Evolutionary conservation across 2,797 vertebrate genomes (phyloP).

Genomic region (Neostethus bicornis): DNA sequence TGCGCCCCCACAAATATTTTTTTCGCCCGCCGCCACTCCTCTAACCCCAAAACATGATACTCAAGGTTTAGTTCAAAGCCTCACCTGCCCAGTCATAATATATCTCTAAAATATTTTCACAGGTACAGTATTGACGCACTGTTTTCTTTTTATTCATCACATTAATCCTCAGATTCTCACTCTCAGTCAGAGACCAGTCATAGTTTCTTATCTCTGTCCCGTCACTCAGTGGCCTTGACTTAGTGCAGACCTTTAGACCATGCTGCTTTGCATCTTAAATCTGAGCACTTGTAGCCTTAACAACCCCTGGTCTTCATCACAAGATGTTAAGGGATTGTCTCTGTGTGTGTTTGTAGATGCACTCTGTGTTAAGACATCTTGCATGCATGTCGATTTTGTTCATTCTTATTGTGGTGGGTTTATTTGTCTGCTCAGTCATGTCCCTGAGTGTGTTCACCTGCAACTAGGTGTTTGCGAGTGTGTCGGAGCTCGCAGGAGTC

Average conservation of each 20-base stretch:
- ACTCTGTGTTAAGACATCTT: constrained; percentile 48
- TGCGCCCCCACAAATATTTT: too few species aligned
- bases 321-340: constrained; percentile 37
- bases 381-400: constrained; percentile 66
- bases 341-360: constrained; percentile 37
- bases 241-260: constrained; percentile 42
- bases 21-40: too few species aligned
- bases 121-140: neutral
- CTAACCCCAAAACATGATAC: too few species aligned
- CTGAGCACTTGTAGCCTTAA: constrained; percentile 48
- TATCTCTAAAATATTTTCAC: neutral
- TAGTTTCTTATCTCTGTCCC: constrained; percentile 26
- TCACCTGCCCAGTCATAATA: neutral
- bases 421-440: constrained; percentile 71
- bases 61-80: neutral
- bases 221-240: constrained; percentile 37
- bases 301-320: constrained; percentile 69
- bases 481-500: constrained; percentile 30
- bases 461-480: constrained; percentile 45
- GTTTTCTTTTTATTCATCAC: constrained; percentile 1
- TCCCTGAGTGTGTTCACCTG: constrained; percentile 65
- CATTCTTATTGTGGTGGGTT: constrained; percentile 65
- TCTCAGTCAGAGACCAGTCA: constrained; percentile 8
- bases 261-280: constrained; percentile 40
- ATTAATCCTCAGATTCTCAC: neutral